Evolutionary conservation across 2,888 invertebrate species (phyloP), one percentile per base, ranked within the genome.

Genomic region (Tenthredo livida): DNA sequence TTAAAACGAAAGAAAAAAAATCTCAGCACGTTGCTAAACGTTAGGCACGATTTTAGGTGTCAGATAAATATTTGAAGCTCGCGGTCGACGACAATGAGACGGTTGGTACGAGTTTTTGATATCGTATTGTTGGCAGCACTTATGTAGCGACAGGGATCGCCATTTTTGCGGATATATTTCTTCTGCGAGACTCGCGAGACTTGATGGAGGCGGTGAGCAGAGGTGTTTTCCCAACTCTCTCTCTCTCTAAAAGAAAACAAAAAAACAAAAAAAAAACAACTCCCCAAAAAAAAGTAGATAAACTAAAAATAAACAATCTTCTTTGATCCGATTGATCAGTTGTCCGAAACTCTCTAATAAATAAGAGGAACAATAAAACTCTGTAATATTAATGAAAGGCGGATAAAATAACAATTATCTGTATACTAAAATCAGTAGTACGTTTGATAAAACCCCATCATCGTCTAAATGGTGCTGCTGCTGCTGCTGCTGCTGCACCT

Each of bases 161-260:
- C 77, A 77, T 77, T 54, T 50, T 54, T 25, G 54, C 77, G 77
- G 50, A 77, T 77, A 77, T 77, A 77, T 77, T 54, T 54, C 50
- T 29, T 77, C 77, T 29, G 77, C 47, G 50, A 47, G 77, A 47
- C 54, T 33, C 17, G 77, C 47, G 50, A 47, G 77, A 47, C 54
- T 33, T 37, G 77, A 17, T 0, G 72, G 72, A 40, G 72, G 72
- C 72, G 72, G 40, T 73, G 72, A 73, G 9, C n/a, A 47, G 47
- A 77, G 77, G 77, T 77, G 77, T 77, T 77, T 77, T 77, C 33
- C 25, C 77, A 77, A 67, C 29, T 70, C 37, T 70, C 25, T 61
- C 21, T 4, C 29, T 33, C 33, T 33, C 33, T 3, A 33, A 37
- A 37, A 7, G 2, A 37, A 37, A 7, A 37, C 0, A 37, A 37